phyloP scores from a whole-genome alignment of 1,140 invertebrate genomes.

The Acyrthosiphon pisum region DNA sequence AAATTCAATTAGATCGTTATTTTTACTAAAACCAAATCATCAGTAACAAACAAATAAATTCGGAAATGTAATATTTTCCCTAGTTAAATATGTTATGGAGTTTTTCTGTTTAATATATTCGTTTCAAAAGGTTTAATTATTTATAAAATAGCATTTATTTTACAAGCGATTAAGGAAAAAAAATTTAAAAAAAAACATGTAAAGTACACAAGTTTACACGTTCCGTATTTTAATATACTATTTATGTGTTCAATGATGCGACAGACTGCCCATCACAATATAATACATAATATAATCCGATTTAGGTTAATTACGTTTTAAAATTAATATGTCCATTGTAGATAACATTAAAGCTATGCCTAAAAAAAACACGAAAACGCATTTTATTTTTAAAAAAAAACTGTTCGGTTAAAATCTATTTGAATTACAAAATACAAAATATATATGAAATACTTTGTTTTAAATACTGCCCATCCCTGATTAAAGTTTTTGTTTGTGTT shows the following conservation, averaged over 20 bases:
- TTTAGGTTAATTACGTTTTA: not conserved
- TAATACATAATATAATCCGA: not conserved
- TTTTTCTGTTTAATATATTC: not conserved
- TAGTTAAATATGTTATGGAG: not conserved
- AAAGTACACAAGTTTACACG: not conserved
- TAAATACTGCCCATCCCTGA: not conserved
- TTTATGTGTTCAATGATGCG: not conserved
- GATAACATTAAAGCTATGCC: not conserved
- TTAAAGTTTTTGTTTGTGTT: constrained; percentile 10
- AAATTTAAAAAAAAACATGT: not conserved
- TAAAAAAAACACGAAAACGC: not conserved
- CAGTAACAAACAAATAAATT: not conserved
- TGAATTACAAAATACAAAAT: not conserved
- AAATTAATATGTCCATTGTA: not conserved
- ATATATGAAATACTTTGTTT: not conserved
- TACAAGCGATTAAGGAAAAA: not conserved
- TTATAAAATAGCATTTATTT: not conserved
- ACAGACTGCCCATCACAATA: not conserved
- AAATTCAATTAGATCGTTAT: not conserved
- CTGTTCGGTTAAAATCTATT: not conserved
- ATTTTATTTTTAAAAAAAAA: not conserved
- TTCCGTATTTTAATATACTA: not conserved
- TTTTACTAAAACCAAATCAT: not conserved
- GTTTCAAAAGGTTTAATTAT: not conserved
- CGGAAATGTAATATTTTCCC: not conserved